Base-by-base conservation (phyloP, 2,797 vertebrate species). In the Lacerta agilis region DNA sequence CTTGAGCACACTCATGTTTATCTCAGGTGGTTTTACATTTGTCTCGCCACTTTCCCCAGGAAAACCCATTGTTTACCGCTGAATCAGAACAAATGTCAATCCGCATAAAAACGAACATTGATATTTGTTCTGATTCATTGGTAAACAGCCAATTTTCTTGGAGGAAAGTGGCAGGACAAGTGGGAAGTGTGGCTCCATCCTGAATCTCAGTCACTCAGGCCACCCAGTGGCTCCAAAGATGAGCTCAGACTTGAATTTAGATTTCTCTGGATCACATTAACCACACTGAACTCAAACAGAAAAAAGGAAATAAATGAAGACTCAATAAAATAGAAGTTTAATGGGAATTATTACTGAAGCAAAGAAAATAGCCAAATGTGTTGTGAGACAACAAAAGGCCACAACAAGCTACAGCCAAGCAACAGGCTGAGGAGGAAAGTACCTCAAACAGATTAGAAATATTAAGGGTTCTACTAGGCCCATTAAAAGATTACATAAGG, bases 401-500 rank as follows among this genome's bases (percentile, higher is more conserved):
- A 15, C 73, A 87, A 89, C 61, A 86, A 93, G 45, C 18, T 87
- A 86, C 76, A 2, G 29, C 49, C 49, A 87, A 75, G 84, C 78
- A 92, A 92, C 92, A 20, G 29, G 82, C 20, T 10, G 71, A 82
- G n/a, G 13, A 4, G 17, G 43, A 92, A 92, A 84, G 75, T 82
- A 33, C 45, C 61, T 61, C n/a, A 7, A 6, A 71, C 43, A 87
- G 79, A 11, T 0, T 90, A 84, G n/a, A 1, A 87, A 71, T 29
- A 86, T 41, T 66, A 41, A 11, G 17, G 9, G 91, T 93, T 88
- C 45, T 86, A 72, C 78, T 64, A 79, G 76, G 33, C 89, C 79
- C 82, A 92, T 92, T 93, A 95, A 94, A 93, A 93, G 91, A 92
- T 90, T 89, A 93, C 81, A 73, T 93, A 90, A 45, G 36, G 41